Conservation (phyloP, 1,140 invertebrate species). For the Ostrea denselamellosa region DNA sequence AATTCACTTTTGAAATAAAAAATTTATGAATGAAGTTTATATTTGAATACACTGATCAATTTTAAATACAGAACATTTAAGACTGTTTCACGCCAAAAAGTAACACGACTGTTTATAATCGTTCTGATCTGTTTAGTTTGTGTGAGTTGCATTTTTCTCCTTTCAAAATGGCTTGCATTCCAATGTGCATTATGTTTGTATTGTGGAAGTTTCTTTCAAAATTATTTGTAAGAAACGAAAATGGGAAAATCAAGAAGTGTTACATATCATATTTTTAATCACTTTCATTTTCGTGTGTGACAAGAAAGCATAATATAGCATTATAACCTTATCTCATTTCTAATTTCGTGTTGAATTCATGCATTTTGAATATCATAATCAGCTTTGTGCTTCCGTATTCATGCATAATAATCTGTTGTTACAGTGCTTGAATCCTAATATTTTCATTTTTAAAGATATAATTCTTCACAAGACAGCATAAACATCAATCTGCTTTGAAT, state of each 20-base stretch:
- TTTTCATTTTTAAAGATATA: neutral
- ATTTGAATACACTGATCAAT: neutral
- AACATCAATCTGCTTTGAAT: no score
- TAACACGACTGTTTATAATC: neutral
- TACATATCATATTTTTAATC: neutral
- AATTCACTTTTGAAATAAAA: neutral
- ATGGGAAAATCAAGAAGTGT: neutral
- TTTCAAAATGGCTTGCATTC: neutral
- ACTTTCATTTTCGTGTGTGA: neutral
- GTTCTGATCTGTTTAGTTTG: neutral
- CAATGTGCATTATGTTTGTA: neutral
- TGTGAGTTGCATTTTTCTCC: slow-evolving; percentile 26
- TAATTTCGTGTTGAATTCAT: neutral
- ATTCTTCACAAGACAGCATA: neutral
- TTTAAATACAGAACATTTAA: neutral
- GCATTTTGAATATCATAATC: slow-evolving; percentile 18
- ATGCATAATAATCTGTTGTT: neutral
- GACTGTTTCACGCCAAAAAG: neutral
- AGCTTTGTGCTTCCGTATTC: slow-evolving; percentile 22
- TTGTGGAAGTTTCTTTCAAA: slow-evolving; percentile 4
- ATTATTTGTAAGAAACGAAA: slow-evolving; percentile 24
- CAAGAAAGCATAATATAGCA: neutral
- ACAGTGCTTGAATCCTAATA: neutral
- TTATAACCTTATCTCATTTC: neutral
- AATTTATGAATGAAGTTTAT: neutral